phyloP scores from a whole-genome alignment of 2,797 vertebrate species.

The Tarsius wallacei region DNA sequence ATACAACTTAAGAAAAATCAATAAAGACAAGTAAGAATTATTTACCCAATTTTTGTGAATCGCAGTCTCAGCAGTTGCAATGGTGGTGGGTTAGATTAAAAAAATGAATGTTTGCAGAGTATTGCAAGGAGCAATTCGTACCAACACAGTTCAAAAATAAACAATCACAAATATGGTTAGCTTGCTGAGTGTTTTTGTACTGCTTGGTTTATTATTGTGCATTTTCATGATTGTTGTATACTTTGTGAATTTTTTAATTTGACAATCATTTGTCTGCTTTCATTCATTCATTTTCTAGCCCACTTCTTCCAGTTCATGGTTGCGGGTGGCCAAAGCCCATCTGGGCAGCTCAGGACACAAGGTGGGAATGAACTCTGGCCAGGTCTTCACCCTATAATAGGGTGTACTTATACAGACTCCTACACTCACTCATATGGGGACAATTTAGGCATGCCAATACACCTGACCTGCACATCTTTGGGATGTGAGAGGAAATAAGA shows the following conservation, averaged over 20 bases:
- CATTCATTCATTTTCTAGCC: neutral
- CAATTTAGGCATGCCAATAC: neutral
- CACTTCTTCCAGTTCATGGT: neutral
- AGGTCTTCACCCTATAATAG: too few species aligned
- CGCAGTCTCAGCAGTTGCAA: neutral
- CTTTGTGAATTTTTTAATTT: neutral
- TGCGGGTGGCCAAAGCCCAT: neutral
- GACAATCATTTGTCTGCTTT: neutral
- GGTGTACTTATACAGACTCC: too few species aligned
- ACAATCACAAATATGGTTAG: neutral
- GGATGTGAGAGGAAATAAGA: neutral
- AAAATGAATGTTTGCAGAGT: neutral
- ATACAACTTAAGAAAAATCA: neutral
- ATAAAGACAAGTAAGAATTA: neutral
- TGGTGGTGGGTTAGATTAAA: neutral
- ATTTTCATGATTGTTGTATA: neutral
- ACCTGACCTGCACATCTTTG: neutral
- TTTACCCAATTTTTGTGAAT: neutral
- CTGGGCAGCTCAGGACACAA: neutral
- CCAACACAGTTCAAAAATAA: neutral
- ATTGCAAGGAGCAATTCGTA: neutral
- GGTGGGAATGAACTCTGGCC: neutral
- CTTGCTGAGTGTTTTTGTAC: neutral
- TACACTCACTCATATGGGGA: neutral
- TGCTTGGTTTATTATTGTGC: neutral